These are phyloP conservation scores for Galagoides demidoff DNA, from an alignment of 2,797 vertebrate species.

Conservation along the genomic window DNA sequence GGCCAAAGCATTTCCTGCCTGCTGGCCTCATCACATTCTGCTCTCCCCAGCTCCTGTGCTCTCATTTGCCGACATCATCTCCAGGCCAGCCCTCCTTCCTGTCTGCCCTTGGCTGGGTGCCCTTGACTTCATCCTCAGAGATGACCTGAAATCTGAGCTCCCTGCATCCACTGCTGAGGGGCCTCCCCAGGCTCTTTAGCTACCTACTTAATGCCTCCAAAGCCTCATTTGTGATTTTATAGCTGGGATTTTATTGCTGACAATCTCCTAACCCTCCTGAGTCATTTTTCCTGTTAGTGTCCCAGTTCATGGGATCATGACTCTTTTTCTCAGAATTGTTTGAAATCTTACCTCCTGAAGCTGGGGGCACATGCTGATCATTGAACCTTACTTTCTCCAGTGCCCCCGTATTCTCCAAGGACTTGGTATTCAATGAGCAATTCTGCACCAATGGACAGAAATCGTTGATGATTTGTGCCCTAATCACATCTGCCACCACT, in stretches of 20 bases:
- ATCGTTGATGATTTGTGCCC: neutral
- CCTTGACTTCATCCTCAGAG: constrained; percentile 13
- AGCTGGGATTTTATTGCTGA: constrained; percentile 21
- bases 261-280: neutral
- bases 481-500: neutral
- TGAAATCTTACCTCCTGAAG: neutral
- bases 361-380: neutral
- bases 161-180: neutral
- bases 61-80: neutral
- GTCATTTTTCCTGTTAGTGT: constrained; percentile 20
- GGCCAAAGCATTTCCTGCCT: neutral
- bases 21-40: neutral
- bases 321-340: constrained; percentile 23
- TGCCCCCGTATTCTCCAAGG: neutral
- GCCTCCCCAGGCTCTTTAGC: neutral
- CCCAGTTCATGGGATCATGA: neutral
- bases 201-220: neutral
- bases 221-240: neutral
- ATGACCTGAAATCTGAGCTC: constrained; percentile 62
- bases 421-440: neutral
- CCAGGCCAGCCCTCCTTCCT: neutral
- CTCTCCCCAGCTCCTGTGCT: neutral
- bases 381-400: neutral
- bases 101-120: neutral
- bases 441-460: neutral